Evolutionary conservation across 2,113 vertebrate species (phyloP), one percentile per base, ranked within the genome.

Genomic region (Cettia cetti): DNA sequence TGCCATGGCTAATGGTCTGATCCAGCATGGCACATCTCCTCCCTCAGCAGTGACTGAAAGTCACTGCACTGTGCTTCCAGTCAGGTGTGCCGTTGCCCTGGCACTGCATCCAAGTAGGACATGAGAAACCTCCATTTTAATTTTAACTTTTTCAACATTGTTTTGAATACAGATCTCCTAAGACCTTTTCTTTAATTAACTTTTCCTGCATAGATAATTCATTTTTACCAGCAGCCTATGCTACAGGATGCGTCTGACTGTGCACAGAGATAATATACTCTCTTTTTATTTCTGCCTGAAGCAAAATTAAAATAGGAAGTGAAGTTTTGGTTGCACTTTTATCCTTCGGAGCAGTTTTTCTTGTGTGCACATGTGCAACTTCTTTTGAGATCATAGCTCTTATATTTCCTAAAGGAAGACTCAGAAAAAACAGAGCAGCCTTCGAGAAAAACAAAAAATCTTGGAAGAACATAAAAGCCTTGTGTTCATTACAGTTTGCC

Each of bases 401-500:
- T n/a, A 5, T 8, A 68, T 79, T 84, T 96, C 89, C 91, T 92
- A 86, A 91, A 94, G 94, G 72, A 91, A 94, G 80, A 70, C 63
- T 50, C 84, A 74, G 14, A 6, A 81, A 89, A 96, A 94, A 39
- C 65, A 91, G 82, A 69, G 47, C 77, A 86, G 83, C 69, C 69
- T 83, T 56, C 31, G 26, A 94, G 71, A 82, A 94, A 83, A 92
- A 40, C 37, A 65, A 86, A 93, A 93, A 83, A 50, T 52, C 71
- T 91, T 92, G 75, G 79, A 93, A 93, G 71, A 96, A 95, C 66
- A 87, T 91, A 53, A 91, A 95, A 95, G 89, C 61, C 77, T 60
- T 49, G 45, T 56, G 49, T 61, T 95, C 70, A 35, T 94, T 95
- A 85, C 57, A 50, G 63, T 89, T 94, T 93, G 86, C 92, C 92